A percentile compares a stretch with the other conserved stretches of the same genome.
Conservation (phyloP, 2,113 vertebrate genomes). For the Rhinichthys klamathensis region DNA sequence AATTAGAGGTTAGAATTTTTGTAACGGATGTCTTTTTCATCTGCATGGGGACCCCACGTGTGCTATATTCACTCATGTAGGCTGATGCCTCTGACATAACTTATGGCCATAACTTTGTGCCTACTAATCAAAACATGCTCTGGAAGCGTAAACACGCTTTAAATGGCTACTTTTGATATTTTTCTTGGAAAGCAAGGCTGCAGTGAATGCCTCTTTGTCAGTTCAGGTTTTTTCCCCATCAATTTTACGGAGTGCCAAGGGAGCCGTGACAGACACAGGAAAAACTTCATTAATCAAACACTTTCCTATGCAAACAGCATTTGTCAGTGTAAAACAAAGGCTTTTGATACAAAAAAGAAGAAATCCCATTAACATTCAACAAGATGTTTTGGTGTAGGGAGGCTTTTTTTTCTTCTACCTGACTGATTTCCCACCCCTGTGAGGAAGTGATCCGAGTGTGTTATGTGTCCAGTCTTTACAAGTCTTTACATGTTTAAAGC, state of each 20-base stretch:
- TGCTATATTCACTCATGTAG: constrained; percentile 37
- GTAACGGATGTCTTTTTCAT: constrained; percentile 10
- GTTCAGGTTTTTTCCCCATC: constrained; percentile 54
- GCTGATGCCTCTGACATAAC: constrained; percentile 51
- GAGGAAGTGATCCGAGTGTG: too few relatives aligned
- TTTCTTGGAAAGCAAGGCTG: constrained; percentile 43
- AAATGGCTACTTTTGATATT: constrained; percentile 57
- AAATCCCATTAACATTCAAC: constrained; percentile 53
- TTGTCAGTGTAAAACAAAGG: constrained; percentile 65
- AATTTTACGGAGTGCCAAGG: constrained; percentile 44
- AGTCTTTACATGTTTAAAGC: constrained; percentile 51
- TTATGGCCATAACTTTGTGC: constrained; percentile 51
- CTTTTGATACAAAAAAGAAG: constrained; percentile 46
- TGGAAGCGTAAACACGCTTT: constrained; percentile 48
- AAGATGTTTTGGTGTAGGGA: constrained; percentile 53
- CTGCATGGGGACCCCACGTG: constrained; percentile 39
- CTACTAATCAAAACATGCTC: constrained; percentile 50
- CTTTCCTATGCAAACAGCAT: constrained; percentile 62
- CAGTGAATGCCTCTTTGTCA: constrained; percentile 65
- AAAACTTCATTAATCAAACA: constrained; percentile 69
- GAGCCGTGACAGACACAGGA: constrained; percentile 52
- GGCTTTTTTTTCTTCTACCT: constrained; percentile 51
- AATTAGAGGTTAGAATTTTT: constrained; percentile 41
- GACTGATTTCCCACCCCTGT: background rate
- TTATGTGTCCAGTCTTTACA: constrained; percentile 39